These are phyloP conservation scores for Linurgus olivaceus DNA, from an alignment of 2,797 vertebrate species.

Conservation along the genomic window DNA sequence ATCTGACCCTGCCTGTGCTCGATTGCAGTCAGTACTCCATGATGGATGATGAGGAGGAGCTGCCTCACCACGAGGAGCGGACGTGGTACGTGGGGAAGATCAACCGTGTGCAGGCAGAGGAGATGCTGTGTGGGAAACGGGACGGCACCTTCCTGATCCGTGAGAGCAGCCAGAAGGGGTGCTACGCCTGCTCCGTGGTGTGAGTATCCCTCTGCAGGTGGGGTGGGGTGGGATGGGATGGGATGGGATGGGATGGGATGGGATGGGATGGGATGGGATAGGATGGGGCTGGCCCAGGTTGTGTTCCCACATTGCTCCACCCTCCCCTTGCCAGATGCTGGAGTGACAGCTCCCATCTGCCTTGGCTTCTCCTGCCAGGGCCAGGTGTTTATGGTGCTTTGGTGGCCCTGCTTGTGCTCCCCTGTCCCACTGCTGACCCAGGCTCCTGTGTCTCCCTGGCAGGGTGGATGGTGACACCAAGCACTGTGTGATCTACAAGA, in stretches of 20 bases:
- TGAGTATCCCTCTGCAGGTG: constrained; percentile 70
- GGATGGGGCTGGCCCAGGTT: fast-evolving
- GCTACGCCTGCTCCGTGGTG: constrained; percentile 93
- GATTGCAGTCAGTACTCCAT: constrained; percentile 83
- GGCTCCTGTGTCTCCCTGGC: not conserved
- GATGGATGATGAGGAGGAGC: constrained; percentile 88
- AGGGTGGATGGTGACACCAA: constrained; percentile 90
- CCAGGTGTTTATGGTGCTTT: not conserved
- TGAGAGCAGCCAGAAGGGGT: constrained; percentile 90
- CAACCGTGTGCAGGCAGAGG: constrained; percentile 87
- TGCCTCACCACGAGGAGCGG: constrained; percentile 85
- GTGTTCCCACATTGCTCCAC: fast-evolving
- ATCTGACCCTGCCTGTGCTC: not conserved
- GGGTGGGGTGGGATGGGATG: no score
- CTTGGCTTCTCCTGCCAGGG: not conserved
- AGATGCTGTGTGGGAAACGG: constrained; percentile 84
- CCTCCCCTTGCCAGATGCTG: not conserved
- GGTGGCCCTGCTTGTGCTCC: not conserved
- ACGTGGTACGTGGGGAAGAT: constrained; percentile 91
- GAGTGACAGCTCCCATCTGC: not conserved
- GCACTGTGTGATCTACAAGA: constrained; percentile 94
- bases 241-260: not conserved
- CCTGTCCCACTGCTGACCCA: not conserved
- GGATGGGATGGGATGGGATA: no score
- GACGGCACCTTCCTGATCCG: constrained; percentile 93